phyloP scores from a whole-genome alignment of 2,113 vertebrate species.

The Paralichthys olivaceus region DNA sequence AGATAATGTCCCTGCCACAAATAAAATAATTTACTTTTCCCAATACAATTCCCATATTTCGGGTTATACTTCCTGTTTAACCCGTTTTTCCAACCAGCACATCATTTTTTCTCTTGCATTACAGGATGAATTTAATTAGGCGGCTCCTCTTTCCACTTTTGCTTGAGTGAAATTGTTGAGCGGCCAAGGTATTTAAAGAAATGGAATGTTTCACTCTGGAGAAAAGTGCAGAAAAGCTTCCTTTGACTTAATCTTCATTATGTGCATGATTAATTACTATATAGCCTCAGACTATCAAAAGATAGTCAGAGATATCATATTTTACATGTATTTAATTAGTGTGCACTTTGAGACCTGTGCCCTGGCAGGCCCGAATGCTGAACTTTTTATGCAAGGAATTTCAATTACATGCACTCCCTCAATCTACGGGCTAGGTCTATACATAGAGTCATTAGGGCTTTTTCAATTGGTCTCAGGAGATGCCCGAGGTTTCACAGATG shows the following conservation, averaged over 20 bases:
- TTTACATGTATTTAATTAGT: slow-evolving; percentile 78
- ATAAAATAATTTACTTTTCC: background rate
- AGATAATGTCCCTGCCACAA: background rate
- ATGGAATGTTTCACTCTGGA: slow-evolving; percentile 51
- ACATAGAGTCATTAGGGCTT: slow-evolving; percentile 70
- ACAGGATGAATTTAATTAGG: slow-evolving; percentile 18
- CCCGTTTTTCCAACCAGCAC: slow-evolving; percentile 18
- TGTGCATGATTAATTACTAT: slow-evolving; percentile 74
- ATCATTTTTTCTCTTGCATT: slow-evolving; percentile 25
- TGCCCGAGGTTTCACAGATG: slow-evolving; percentile 69
- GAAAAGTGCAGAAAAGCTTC: slow-evolving; percentile 53
- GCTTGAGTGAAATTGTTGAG: slow-evolving; percentile 25
- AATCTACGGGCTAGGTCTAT: slow-evolving; percentile 57
- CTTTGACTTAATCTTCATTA: slow-evolving; percentile 70
- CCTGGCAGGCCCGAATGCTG: slow-evolving; percentile 58
- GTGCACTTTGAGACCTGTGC: slow-evolving; percentile 73
- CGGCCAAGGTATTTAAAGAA: slow-evolving; percentile 49
- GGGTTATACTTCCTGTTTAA: background rate
- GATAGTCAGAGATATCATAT: slow-evolving; percentile 69
- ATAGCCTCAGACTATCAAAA: slow-evolving; percentile 74
- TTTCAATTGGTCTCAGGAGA: slow-evolving; percentile 73
- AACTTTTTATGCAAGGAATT: slow-evolving; percentile 68
- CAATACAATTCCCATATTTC: background rate
- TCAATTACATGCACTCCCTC: slow-evolving; percentile 63
- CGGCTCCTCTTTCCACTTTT: slow-evolving; percentile 12